These are phyloP conservation scores for Phalacrocorax carbo DNA, from an alignment of 2,113 vertebrate species.

Conservation along the genomic window DNA sequence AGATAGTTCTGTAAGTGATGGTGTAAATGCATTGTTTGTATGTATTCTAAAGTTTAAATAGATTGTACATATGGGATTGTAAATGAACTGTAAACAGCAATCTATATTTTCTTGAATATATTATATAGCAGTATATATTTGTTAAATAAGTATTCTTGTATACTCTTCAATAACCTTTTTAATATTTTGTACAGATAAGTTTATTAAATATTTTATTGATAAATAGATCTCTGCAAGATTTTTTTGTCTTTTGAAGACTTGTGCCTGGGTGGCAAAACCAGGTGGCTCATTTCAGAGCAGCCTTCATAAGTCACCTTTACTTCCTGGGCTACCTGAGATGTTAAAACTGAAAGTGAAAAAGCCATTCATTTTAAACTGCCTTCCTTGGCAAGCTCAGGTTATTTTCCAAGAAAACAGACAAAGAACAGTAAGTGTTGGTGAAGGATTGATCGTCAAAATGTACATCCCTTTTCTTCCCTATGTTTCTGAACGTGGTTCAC, in stretches of 20 bases:
- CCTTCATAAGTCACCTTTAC: neutral
- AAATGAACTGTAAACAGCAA: constrained; percentile 88
- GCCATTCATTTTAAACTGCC: neutral
- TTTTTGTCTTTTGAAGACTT: constrained; percentile 1
- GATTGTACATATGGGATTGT: constrained; percentile 87
- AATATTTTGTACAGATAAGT: constrained; percentile 83
- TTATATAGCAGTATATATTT: constrained; percentile 84
- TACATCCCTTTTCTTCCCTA: neutral
- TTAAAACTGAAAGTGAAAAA: neutral
- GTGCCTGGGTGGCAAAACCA: neutral
- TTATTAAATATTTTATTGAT: constrained; percentile 86
- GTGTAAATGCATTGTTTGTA: constrained; percentile 77
- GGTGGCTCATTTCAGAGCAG: neutral
- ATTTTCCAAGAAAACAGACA: neutral
- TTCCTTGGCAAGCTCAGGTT: neutral
- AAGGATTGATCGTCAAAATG: neutral
- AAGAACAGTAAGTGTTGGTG: neutral
- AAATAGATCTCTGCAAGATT: neutral
- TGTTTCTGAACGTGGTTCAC: neutral
- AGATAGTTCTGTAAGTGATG: constrained; percentile 55
- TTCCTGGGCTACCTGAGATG: neutral
- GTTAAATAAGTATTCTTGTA: constrained; percentile 79
- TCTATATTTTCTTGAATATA: constrained; percentile 83
- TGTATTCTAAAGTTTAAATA: constrained; percentile 80
- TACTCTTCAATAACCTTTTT: constrained; percentile 74